A percentile compares a stretch with the other conserved stretches of the same genome.
Conservation (phyloP, 2,797 vertebrate genomes). For the Aulostomus chinensis region DNA sequence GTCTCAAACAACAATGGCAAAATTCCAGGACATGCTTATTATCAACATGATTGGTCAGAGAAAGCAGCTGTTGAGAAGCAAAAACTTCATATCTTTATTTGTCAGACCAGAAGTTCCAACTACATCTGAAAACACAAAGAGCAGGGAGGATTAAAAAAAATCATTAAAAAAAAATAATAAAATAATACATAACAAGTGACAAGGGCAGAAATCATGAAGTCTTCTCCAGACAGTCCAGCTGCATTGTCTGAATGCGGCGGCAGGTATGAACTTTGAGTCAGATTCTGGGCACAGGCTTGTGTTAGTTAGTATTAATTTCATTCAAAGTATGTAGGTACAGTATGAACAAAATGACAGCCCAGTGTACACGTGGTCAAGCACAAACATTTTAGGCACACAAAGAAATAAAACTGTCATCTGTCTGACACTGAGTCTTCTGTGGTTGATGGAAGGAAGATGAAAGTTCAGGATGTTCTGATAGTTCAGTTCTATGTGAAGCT, state of each 20-base stretch:
- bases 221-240: background rate
- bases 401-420: background rate
- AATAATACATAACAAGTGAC: background rate
- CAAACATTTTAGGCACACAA: slow-evolving; percentile 24
- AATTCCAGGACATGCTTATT: too few species aligned
- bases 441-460: background rate
- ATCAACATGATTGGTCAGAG: background rate
- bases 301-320: background rate
- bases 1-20: too few species aligned
- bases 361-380: slow-evolving; percentile 19
- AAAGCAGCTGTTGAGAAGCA: slow-evolving; percentile 3
- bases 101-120: background rate
- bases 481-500: background rate
- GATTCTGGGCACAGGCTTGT: background rate
- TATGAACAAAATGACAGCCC: slow-evolving; percentile 21
- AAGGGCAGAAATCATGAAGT: background rate
- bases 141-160: background rate
- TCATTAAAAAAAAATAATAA: background rate
- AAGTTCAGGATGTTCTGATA: slow-evolving; percentile 1
- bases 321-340: slow-evolving; percentile 21
- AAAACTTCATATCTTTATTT: background rate
- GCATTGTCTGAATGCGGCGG: background rate
- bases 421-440: background rate
- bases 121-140: slow-evolving; percentile 7
- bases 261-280: background rate